Percentiles rank a stretch among this genome's conserved stretches.
Evolutionary conservation across 2,113 vertebrate genomes (phyloP).

Genomic region (Larimichthys polyactis): DNA sequence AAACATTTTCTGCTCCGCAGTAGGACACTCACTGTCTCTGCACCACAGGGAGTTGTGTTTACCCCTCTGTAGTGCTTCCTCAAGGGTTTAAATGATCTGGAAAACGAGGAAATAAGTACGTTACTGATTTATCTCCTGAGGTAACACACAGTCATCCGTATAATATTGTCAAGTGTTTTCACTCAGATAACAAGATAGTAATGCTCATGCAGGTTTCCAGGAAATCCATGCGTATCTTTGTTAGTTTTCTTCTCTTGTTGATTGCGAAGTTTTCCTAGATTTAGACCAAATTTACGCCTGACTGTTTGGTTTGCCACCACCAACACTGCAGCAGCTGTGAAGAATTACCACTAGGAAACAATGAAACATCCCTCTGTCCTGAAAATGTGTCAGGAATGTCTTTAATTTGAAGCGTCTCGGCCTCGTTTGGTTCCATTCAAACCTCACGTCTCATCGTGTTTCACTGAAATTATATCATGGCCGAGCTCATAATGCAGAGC

Average conservation of each 20-base stretch:
- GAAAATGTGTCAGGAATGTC: slow-evolving; percentile 54
- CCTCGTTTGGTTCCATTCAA: slow-evolving; percentile 32
- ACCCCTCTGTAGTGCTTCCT: slow-evolving; percentile 13
- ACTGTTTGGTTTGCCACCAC: slow-evolving; percentile 21
- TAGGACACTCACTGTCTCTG: slow-evolving; percentile 10
- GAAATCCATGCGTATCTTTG: slow-evolving; percentile 16
- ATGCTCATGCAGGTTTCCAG: slow-evolving; percentile 6
- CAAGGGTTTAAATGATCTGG: slow-evolving; percentile 29
- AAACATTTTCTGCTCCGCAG: background rate
- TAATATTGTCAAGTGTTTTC: slow-evolving; percentile 28
- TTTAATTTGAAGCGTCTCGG: slow-evolving; percentile 45
- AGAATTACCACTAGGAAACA: slow-evolving; percentile 62
- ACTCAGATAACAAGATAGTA: slow-evolving; percentile 18
- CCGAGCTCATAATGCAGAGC: slow-evolving; percentile 31
- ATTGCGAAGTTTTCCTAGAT: slow-evolving; percentile 26
- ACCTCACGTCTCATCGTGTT: slow-evolving; percentile 14
- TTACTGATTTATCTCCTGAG: slow-evolving; percentile 31
- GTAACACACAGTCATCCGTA: slow-evolving; percentile 17
- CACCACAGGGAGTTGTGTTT: slow-evolving; percentile 18
- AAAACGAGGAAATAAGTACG: slow-evolving; percentile 54
- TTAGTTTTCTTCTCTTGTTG: background rate
- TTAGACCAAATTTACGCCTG: slow-evolving; percentile 33
- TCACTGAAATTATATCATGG: slow-evolving; percentile 1
- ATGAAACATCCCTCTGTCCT: slow-evolving; percentile 43
- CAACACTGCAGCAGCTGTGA: slow-evolving; percentile 49